Percentiles rank a stretch among this genome's conserved stretches.
Conservation (phyloP, 2,888 invertebrate species). For the Pseudolycoriella hygida region DNA sequence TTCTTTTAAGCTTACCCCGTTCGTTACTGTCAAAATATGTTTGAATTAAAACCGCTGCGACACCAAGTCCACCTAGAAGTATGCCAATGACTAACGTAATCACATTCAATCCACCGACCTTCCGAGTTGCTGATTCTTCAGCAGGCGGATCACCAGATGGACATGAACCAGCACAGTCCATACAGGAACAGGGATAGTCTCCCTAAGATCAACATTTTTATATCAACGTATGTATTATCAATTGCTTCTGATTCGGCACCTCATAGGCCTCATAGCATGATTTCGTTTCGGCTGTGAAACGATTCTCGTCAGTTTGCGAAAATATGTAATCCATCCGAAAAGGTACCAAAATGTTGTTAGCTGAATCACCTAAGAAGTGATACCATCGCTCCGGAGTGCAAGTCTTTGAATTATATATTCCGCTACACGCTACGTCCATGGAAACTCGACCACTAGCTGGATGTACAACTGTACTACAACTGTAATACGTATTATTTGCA, state of each 20-base stretch:
- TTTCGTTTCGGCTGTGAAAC: slow-evolving; percentile 30
- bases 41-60: slow-evolving; percentile 4
- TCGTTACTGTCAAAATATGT: background rate
- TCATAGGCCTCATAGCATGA: slow-evolving; percentile 40
- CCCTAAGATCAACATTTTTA: slow-evolving; percentile 26
- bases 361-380: slow-evolving; percentile 39
- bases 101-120: slow-evolving; percentile 40
- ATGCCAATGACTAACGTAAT: slow-evolving; percentile 43
- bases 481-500: slow-evolving; percentile 35
- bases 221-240: too few species aligned
- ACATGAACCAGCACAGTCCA: slow-evolving; percentile 53
- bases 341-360: slow-evolving; percentile 39
- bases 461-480: slow-evolving; percentile 60
- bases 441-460: slow-evolving; percentile 58
- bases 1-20: too few species aligned
- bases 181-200: slow-evolving; percentile 53
- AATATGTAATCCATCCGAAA: slow-evolving; percentile 20
- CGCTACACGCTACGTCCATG: slow-evolving; percentile 58
- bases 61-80: slow-evolving; percentile 31
- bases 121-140: slow-evolving; percentile 7
- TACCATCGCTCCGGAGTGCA: slow-evolving; percentile 54
- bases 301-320: slow-evolving; percentile 15
- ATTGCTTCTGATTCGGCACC: slow-evolving; percentile 10
- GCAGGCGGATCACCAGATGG: slow-evolving; percentile 31
- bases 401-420: slow-evolving; percentile 37